Conservation (phyloP, 2,113 vertebrate species). For the Helogale parvula region DNA sequence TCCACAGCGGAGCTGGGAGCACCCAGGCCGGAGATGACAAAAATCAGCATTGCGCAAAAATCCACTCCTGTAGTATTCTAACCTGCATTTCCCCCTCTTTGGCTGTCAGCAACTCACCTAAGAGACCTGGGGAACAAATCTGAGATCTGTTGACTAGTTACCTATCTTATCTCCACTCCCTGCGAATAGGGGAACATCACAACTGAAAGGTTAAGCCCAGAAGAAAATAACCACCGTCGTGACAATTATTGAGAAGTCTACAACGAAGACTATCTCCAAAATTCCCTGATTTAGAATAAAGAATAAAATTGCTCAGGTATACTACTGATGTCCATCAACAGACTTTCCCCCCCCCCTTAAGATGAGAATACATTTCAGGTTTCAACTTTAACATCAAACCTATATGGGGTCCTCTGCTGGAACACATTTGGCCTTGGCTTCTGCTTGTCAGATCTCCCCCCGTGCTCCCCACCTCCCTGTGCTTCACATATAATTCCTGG, state of each 20-base stretch:
- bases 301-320: neutral
- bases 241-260: neutral
- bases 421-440: constrained; percentile 41
- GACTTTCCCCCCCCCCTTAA: neutral
- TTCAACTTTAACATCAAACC: neutral
- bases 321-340: neutral
- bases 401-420: neutral
- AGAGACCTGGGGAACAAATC: neutral
- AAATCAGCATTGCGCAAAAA: neutral
- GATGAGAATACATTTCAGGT: neutral
- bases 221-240: neutral
- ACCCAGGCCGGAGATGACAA: neutral
- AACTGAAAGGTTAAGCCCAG: neutral
- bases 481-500: neutral
- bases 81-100: neutral
- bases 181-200: neutral
- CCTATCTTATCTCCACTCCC: neutral
- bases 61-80: neutral
- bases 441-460: neutral
- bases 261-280: neutral
- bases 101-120: neutral
- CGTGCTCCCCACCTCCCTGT: neutral
- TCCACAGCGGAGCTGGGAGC: neutral
- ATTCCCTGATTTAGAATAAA: neutral
- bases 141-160: neutral